Percentiles rank a stretch among this genome's conserved stretches.
phyloP scores from a whole-genome alignment of 2,113 vertebrate genomes.

The Gobio gobio region DNA sequence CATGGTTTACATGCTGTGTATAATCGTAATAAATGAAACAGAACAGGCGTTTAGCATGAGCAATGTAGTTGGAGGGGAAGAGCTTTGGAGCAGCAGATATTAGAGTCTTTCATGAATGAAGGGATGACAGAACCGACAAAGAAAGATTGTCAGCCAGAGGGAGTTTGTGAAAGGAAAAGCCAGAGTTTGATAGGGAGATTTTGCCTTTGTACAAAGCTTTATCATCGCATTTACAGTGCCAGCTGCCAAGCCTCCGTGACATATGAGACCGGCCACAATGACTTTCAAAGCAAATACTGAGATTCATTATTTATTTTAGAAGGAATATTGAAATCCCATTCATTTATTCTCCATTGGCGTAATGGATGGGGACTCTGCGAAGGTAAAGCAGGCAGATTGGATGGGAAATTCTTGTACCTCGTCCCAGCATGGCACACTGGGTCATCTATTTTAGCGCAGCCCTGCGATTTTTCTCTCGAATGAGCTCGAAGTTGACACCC shows the following conservation, averaged over 20 bases:
- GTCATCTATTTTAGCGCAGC: constrained; percentile 16
- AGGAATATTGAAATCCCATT: constrained; percentile 40
- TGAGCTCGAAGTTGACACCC: background rate
- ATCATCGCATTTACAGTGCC: background rate
- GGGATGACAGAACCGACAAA: constrained; percentile 7
- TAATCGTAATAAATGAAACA: constrained; percentile 9
- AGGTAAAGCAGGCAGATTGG: constrained; percentile 34
- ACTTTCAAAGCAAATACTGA: constrained; percentile 33
- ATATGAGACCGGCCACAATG: constrained; percentile 21
- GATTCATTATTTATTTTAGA: constrained; percentile 42
- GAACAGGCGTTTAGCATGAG: constrained; percentile 24
- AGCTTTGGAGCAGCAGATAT: constrained; percentile 18
- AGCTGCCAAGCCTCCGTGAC: constrained; percentile 22
- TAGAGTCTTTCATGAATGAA: constrained; percentile 32
- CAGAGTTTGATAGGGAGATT: constrained; percentile 14
- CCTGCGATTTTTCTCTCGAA: constrained; percentile 14
- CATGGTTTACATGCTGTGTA: constrained; percentile 9
- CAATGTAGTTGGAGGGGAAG: constrained; percentile 13
- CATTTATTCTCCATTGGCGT: constrained; percentile 27
- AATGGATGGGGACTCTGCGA: constrained; percentile 27
- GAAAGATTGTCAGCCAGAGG: constrained; percentile 40
- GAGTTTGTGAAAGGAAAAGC: constrained; percentile 34
- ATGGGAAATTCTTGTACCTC: constrained; percentile 32
- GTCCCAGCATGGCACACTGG: background rate
- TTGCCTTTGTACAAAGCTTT: constrained; percentile 13